Percentiles rank a stretch among this genome's conserved stretches.
Conservation (phyloP, 1,140 invertebrate genomes). For the Sitobion miscanthi region DNA sequence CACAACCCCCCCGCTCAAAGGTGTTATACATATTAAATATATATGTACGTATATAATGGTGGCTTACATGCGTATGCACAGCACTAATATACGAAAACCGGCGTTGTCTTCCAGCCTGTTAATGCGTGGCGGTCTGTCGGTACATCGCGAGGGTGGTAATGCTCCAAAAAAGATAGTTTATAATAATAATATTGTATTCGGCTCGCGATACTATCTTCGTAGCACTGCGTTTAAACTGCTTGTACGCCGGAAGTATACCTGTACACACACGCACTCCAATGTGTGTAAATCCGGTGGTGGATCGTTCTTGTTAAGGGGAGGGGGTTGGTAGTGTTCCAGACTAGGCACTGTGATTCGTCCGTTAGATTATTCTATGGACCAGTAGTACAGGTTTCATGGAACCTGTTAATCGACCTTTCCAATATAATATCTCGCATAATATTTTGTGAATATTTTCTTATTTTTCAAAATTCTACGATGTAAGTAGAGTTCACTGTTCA, state of each 20-base stretch:
- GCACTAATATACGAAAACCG: neutral
- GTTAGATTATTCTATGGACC: neutral
- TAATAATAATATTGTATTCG: neutral
- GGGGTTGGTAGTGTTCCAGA: neutral
- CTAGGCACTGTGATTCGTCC: neutral
- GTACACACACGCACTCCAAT: neutral
- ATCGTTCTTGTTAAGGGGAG: neutral
- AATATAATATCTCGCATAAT: neutral
- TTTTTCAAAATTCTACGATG: neutral
- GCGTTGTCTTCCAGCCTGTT: neutral
- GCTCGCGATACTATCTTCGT: neutral
- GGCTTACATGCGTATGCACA: neutral
- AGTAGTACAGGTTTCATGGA: neutral
- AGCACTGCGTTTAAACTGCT: neutral
- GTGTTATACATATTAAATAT: slow-evolving; percentile 1
- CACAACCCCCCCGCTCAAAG: neutral
- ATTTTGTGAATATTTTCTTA: neutral
- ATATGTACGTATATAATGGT: neutral
- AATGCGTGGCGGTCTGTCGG: neutral
- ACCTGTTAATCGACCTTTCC: neutral
- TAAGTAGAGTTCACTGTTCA: no score
- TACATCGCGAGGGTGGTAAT: neutral
- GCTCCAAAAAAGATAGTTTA: neutral
- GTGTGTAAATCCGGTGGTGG: neutral
- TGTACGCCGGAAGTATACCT: neutral